These are phyloP conservation scores for Odontocolon sp. DNA, from an alignment of 2,888 invertebrate genomes.

Conservation along the genomic window DNA sequence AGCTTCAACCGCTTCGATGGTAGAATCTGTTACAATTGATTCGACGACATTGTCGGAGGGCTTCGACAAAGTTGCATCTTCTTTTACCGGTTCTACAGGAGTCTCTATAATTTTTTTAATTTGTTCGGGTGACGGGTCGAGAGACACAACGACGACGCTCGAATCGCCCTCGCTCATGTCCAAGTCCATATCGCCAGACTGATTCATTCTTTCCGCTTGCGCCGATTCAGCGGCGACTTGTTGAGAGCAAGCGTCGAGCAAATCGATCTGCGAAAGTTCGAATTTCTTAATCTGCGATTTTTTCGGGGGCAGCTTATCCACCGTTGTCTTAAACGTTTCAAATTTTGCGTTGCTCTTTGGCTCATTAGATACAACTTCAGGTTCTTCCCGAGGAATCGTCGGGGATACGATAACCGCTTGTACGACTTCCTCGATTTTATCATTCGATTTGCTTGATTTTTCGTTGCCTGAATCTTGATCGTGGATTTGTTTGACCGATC, in stretches of 20 bases:
- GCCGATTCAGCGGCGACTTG: slow-evolving; percentile 48
- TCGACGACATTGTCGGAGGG: slow-evolving; percentile 25
- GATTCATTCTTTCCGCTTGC: slow-evolving; percentile 33
- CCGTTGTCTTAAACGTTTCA: slow-evolving; percentile 26
- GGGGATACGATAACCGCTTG: too few relatives aligned
- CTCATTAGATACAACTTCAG: slow-evolving; percentile 40
- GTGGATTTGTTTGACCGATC: slow-evolving; percentile 2
- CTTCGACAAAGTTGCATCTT: neutral
- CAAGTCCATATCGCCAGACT: neutral
- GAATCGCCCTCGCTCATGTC: neutral
- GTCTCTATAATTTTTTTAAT: slow-evolving; percentile 7
- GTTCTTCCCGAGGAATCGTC: slow-evolving; percentile 12
- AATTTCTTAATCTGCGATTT: slow-evolving; percentile 79
- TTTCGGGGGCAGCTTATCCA: slow-evolving; percentile 75
- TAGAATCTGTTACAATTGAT: slow-evolving; percentile 21
- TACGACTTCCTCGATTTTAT: neutral
- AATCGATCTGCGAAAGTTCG: slow-evolving; percentile 75
- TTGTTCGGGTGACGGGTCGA: slow-evolving; percentile 8
- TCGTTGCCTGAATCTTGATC: slow-evolving; percentile 16
- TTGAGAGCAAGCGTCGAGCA: slow-evolving; percentile 62
- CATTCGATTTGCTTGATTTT: slow-evolving; percentile 2
- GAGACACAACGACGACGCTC: neutral
- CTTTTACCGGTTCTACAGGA: slow-evolving; percentile 1
- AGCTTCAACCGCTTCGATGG: slow-evolving; percentile 41
- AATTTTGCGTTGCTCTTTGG: slow-evolving; percentile 36